Percentiles rank a stretch among this genome's conserved stretches.
These are phyloP conservation scores for Nephrotoma guestfalica DNA, from an alignment of 2,888 invertebrate species.

Conservation along the genomic window DNA sequence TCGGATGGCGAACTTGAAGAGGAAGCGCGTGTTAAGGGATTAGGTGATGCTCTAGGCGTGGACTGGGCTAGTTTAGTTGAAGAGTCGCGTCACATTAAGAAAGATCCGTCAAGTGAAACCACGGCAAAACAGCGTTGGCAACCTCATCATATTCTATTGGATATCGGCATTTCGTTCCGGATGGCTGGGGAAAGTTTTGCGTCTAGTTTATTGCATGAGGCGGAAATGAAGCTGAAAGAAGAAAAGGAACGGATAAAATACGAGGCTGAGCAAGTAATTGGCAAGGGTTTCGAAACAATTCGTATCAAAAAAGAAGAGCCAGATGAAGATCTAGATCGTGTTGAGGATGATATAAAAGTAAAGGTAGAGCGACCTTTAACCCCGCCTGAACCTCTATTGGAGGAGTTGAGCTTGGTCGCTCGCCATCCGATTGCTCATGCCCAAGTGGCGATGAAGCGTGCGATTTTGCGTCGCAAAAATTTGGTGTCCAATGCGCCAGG, in stretches of 20 bases:
- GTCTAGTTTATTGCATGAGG: constrained; percentile 29
- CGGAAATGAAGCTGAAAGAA: constrained; percentile 23
- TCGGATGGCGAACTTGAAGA: constrained; percentile 83
- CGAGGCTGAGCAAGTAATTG: constrained; percentile 8
- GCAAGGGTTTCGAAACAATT: constrained; percentile 6
- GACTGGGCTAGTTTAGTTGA: constrained; percentile 86
- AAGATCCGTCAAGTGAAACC: constrained; percentile 16
- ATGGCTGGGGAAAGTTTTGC: constrained; percentile 57
- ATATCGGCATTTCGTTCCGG: constrained; percentile 64
- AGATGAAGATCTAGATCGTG: constrained; percentile 7
- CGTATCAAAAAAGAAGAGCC: constrained; percentile 25
- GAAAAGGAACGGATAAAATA: constrained; percentile 16
- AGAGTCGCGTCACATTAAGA: constrained; percentile 41
- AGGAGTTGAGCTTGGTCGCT: constrained; percentile 30
- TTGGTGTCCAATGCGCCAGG: constrained; percentile 59
- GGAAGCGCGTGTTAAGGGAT: constrained; percentile 55
- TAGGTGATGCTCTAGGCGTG: constrained; percentile 88
- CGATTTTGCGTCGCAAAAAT: constrained; percentile 42
- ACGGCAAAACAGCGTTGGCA: constrained; percentile 64
- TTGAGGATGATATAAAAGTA: constrained; percentile 18
- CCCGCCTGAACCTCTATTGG: constrained; percentile 19
- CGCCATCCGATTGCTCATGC: constrained; percentile 31
- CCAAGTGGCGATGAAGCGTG: constrained; percentile 46
- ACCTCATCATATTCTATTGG: constrained; percentile 60
- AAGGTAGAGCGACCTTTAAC: constrained; percentile 16